Percentiles rank a stretch among this genome's conserved stretches.
phyloP scores from a whole-genome alignment of 2,797 vertebrate species.

The Tinamus major region DNA sequence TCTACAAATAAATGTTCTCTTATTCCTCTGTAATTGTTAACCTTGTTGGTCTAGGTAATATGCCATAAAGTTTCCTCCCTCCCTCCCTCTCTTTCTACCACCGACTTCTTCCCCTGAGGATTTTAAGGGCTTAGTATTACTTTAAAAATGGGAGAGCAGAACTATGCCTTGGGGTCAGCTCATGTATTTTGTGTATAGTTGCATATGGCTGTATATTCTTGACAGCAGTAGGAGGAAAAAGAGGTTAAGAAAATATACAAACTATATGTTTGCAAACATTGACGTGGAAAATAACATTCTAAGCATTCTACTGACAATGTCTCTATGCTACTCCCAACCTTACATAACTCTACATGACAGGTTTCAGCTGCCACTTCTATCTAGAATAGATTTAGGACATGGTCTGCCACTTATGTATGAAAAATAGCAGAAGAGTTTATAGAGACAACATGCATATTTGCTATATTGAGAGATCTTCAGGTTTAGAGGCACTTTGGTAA shows the following conservation, averaged over 20 bases:
- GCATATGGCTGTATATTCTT: neutral
- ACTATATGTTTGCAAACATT: neutral
- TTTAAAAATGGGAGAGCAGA: neutral
- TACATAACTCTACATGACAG: neutral
- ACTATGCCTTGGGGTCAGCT: neutral
- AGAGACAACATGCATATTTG: accelerated
- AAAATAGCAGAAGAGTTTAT: neutral
- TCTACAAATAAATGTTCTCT: neutral
- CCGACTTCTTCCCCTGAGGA: accelerated
- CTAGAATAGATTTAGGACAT: neutral
- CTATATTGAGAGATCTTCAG: neutral
- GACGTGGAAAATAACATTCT: neutral
- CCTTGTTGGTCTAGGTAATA: neutral
- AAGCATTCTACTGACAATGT: neutral
- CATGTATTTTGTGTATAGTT: neutral
- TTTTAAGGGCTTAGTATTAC: slow-evolving; percentile 12
- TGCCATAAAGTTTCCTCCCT: neutral
- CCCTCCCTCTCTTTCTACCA: neutral
- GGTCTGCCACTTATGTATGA: neutral
- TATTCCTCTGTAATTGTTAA: slow-evolving; percentile 51
- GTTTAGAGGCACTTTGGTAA: neutral
- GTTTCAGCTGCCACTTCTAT: neutral
- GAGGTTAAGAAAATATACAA: neutral
- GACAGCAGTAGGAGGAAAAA: neutral
- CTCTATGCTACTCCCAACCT: accelerated